Conservation (phyloP, 2,113 vertebrate species). For the Neogale vison region DNA sequence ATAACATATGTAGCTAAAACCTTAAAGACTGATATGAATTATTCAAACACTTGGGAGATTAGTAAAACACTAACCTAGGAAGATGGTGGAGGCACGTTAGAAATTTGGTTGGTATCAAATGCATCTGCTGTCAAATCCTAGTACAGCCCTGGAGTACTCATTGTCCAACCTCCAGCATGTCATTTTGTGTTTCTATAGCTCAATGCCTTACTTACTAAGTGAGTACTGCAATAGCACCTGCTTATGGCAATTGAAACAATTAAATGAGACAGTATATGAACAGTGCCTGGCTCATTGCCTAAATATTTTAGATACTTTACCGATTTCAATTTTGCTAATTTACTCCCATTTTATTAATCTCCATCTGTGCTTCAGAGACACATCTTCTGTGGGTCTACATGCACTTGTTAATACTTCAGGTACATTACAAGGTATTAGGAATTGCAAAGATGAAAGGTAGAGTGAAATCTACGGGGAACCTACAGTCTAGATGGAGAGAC, state of each 20-base stretch:
- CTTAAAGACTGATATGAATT: background rate
- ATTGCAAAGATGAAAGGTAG: background rate
- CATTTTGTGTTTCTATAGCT: background rate
- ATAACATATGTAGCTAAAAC: background rate
- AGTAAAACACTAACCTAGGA: background rate
- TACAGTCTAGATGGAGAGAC: background rate
- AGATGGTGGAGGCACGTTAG: background rate
- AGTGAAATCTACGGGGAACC: background rate
- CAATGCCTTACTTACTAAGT: background rate
- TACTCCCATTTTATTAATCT: background rate
- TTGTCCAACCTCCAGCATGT: background rate
- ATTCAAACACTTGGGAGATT: background rate
- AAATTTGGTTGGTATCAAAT: background rate
- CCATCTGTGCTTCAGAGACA: background rate
- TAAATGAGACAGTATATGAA: background rate
- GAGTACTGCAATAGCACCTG: background rate
- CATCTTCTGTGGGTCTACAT: background rate
- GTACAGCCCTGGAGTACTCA: background rate
- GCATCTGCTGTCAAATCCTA: background rate
- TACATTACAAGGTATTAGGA: background rate
- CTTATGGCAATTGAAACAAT: background rate
- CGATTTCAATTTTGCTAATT: background rate
- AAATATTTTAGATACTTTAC: background rate
- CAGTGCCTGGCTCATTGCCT: background rate
- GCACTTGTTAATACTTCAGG: background rate